These are phyloP conservation scores for Aethina tumida DNA, from an alignment of 1,140 invertebrate species.

Conservation along the genomic window DNA sequence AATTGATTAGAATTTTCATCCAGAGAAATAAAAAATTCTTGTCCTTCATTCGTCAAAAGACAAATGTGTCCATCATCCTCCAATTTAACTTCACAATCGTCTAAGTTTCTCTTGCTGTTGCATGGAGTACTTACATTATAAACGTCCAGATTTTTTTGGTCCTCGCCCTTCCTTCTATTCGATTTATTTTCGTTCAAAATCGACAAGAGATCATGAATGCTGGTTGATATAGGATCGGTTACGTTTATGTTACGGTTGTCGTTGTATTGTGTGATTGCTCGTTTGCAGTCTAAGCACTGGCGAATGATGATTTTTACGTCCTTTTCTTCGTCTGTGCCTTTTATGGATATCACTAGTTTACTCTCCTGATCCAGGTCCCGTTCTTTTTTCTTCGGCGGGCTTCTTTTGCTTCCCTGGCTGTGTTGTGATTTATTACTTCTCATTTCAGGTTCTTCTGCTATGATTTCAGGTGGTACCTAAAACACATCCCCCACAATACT, in stretches of 20 bases:
- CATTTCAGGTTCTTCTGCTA: no score
- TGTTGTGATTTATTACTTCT: no score
- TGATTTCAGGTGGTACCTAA: no score
- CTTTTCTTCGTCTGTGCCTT: conserved; percentile 18
- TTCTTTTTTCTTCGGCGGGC: no score
- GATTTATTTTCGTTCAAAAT: no score
- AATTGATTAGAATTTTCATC: no score
- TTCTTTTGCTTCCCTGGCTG: no score
- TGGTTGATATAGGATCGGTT: neutral
- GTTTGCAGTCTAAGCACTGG: conserved; percentile 22
- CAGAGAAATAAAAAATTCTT: no score
- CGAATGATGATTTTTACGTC: conserved; percentile 21
- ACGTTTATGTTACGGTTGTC: neutral
- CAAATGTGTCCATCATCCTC: conserved; percentile 15
- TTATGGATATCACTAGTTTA: conserved; percentile 20
- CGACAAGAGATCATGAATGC: neutral
- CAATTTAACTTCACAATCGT: neutral
- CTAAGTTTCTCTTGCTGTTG: conserved; percentile 6
- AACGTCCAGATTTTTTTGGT: neutral
- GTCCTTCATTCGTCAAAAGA: neutral
- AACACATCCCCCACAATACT: no score
- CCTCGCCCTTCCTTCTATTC: neutral
- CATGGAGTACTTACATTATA: neutral
- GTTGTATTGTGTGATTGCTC: conserved; percentile 3
- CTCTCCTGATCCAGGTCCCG: no score